These are phyloP conservation scores for Dermatemys mawii DNA, from an alignment of 2,113 vertebrate genomes.

Conservation along the genomic window DNA sequence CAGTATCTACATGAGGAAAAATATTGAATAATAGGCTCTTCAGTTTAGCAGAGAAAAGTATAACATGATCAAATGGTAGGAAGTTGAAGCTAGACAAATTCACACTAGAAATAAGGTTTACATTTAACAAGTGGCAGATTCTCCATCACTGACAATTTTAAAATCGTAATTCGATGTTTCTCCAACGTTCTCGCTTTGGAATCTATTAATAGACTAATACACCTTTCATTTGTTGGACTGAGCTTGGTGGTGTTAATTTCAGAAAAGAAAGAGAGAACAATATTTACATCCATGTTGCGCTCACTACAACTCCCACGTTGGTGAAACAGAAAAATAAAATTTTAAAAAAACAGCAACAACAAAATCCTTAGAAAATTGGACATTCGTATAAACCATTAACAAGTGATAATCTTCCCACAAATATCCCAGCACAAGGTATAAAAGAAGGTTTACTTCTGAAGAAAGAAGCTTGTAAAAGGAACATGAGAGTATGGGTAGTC, in stretches of 20 bases:
- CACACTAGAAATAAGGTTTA: no score
- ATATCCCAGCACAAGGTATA: background rate
- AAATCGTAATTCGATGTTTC: no score
- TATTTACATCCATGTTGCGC: no score
- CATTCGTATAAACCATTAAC: background rate
- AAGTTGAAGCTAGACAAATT: no score
- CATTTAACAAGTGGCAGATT: no score
- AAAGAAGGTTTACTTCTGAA: background rate
- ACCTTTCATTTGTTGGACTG: background rate
- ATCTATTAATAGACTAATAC: background rate
- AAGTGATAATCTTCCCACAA: background rate
- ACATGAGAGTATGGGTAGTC: background rate
- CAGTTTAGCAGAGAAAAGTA: no score
- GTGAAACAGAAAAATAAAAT: background rate
- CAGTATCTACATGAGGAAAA: no score
- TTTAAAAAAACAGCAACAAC: background rate
- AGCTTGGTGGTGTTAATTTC: background rate
- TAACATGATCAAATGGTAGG: no score
- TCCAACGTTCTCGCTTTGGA: no score
- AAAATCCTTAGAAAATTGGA: no score
- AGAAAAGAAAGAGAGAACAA: background rate
- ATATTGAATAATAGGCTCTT: no score
- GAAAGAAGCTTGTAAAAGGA: background rate
- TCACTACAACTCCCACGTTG: background rate
- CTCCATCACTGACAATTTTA: no score